Evolutionary conservation across 2,888 invertebrate genomes (phyloP).

Genomic region (Cephus pulcher): DNA sequence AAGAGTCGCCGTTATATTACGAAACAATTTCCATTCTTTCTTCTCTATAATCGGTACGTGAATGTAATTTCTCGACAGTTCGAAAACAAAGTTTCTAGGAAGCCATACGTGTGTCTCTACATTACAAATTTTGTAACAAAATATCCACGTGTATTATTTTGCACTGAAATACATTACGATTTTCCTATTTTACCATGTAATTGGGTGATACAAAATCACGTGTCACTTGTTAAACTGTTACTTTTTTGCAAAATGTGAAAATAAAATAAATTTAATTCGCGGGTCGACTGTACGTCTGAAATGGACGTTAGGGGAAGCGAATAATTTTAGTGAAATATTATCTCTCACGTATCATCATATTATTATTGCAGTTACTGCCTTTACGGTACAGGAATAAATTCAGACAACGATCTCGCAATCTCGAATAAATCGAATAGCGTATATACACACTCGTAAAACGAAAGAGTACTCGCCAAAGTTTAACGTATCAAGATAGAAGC

Average conservation of each 20-base stretch:
- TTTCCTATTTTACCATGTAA: background rate
- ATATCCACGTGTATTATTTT: background rate
- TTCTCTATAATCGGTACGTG: background rate
- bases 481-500: background rate
- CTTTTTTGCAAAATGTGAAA: background rate
- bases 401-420: background rate
- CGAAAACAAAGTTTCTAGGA: background rate
- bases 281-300: background rate
- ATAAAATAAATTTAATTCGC: background rate
- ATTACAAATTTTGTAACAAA: background rate
- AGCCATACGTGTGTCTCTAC: background rate
- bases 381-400: background rate
- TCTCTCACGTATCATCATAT: background rate
- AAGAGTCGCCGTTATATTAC: background rate
- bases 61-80: background rate
- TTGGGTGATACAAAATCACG: background rate
- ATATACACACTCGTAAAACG: background rate
- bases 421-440: background rate
- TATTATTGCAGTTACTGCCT: background rate
- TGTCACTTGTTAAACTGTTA: background rate
- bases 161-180: background rate
- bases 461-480: background rate
- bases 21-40: background rate
- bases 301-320: background rate
- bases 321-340: background rate